Evolutionary conservation across 2,888 invertebrate species (phyloP).

Genomic region (Conops quadrifasciatus): DNA sequence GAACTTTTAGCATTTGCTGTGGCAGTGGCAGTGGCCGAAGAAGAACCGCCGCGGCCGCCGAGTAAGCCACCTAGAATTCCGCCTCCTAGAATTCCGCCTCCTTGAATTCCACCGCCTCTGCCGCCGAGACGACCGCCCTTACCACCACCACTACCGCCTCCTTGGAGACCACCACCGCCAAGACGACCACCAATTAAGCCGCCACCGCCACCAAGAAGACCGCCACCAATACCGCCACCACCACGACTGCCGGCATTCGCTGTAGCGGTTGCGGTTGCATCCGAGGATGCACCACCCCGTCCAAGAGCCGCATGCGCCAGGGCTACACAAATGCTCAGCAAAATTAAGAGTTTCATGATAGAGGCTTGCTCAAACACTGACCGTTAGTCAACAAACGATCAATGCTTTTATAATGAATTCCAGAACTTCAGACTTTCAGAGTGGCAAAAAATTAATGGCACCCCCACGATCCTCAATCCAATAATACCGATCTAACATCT

Average conservation of each 20-base stretch:
- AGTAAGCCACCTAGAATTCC: conserved; percentile 36
- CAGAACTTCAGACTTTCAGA: too few relatives aligned
- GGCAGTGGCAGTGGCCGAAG: conserved; percentile 36
- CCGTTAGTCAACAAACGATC: background rate
- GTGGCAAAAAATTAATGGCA: too few relatives aligned
- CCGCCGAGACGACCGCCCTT: conserved; percentile 33
- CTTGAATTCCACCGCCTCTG: conserved; percentile 21
- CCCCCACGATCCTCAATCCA: too few relatives aligned
- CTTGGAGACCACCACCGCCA: conserved; percentile 34
- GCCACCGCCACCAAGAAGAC: conserved; percentile 23
- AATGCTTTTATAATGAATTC: conserved; percentile 39
- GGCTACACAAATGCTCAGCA: conserved; percentile 52
- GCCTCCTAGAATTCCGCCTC: conserved; percentile 39
- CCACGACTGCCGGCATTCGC: conserved; percentile 37
- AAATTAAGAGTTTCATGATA: conserved; percentile 48
- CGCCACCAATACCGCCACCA: conserved; percentile 34
- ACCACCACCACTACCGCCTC: conserved; percentile 27
- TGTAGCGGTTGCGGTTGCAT: conserved; percentile 44
- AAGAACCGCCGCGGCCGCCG: conserved; percentile 12
- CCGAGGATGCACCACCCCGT: conserved; percentile 43
- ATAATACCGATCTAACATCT: too few relatives aligned
- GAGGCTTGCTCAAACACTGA: conserved; percentile 32
- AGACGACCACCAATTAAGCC: conserved; percentile 29
- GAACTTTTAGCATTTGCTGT: conserved; percentile 38
- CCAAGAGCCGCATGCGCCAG: conserved; percentile 47